A percentile compares a stretch with the other conserved stretches of the same genome.
phyloP scores from a whole-genome alignment of 2,797 vertebrate species.

The Philypnodon macrostomus region DNA sequence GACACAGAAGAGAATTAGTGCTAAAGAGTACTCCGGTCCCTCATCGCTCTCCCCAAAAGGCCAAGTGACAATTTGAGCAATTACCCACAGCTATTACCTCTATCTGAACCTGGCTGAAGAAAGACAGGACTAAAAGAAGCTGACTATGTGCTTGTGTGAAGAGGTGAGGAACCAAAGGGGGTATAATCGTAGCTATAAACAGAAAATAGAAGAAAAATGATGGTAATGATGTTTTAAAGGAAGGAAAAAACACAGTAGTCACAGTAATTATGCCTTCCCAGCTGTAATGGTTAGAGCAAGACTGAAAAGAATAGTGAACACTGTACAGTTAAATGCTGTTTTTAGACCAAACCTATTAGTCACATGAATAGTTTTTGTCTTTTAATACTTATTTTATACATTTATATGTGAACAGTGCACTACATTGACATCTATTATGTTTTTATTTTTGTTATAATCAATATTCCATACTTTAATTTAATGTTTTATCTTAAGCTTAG shows the following conservation, averaged over 20 bases:
- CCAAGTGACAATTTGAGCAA: constrained; percentile 81
- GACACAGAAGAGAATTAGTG: constrained; percentile 61
- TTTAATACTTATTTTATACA: too few species aligned
- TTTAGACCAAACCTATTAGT: too few species aligned
- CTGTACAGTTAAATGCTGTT: too few species aligned
- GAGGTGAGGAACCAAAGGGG: constrained; percentile 4
- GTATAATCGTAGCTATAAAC: constrained; percentile 4
- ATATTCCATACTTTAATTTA: too few species aligned
- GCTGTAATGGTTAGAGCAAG: neutral
- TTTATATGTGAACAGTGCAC: too few species aligned
- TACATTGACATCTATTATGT: too few species aligned
- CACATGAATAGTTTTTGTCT: too few species aligned
- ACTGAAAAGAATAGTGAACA: neutral
- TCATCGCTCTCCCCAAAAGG: constrained; percentile 72
- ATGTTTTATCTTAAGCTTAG: too few species aligned
- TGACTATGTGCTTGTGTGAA: constrained; percentile 6
- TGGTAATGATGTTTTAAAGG: neutral
- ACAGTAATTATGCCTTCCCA: neutral
- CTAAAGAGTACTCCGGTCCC: constrained; percentile 57
- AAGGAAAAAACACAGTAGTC: neutral
- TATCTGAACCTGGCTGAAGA: constrained; percentile 60
- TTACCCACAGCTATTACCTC: constrained; percentile 75
- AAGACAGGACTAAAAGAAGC: constrained; percentile 42
- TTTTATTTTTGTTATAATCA: too few species aligned
- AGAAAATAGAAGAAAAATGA: constrained; percentile 3